phyloP scores from a whole-genome alignment of 2,797 vertebrate species.

The Anas capensis region DNA sequence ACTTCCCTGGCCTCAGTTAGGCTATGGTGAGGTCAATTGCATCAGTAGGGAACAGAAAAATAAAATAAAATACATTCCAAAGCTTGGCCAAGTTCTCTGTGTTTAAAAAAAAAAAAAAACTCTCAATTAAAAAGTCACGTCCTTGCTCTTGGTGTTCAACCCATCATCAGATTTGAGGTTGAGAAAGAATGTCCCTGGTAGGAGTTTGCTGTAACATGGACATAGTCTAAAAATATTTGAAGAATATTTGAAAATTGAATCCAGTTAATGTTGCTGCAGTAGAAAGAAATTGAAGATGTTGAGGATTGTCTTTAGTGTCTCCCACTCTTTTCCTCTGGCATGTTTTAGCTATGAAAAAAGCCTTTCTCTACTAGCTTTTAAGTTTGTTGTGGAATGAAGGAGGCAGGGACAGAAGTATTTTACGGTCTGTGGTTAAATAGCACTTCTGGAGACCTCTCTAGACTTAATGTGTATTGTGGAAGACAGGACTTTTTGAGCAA shows the following conservation, averaged over 20 bases:
- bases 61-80: neutral
- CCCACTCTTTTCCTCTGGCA: neutral
- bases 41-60: neutral
- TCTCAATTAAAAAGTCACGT: neutral
- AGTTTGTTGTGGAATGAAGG: neutral
- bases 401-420: neutral
- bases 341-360: neutral
- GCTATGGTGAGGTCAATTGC: neutral
- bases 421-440: neutral
- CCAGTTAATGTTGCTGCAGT: neutral
- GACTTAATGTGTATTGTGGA: neutral
- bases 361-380: neutral
- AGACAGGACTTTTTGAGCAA: neutral
- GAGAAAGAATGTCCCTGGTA: neutral
- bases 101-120: neutral
- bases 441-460: neutral
- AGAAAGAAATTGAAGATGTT: neutral
- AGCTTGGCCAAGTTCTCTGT: neutral
- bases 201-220: neutral
- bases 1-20: neutral
- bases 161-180: neutral
- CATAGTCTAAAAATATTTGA: neutral
- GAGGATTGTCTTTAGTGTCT: neutral
- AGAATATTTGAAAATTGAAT: slow-evolving; percentile 18
- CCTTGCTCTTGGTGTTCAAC: neutral